Conservation (phyloP, 2,888 invertebrate species). For the Eupithecia dodoneata region DNA sequence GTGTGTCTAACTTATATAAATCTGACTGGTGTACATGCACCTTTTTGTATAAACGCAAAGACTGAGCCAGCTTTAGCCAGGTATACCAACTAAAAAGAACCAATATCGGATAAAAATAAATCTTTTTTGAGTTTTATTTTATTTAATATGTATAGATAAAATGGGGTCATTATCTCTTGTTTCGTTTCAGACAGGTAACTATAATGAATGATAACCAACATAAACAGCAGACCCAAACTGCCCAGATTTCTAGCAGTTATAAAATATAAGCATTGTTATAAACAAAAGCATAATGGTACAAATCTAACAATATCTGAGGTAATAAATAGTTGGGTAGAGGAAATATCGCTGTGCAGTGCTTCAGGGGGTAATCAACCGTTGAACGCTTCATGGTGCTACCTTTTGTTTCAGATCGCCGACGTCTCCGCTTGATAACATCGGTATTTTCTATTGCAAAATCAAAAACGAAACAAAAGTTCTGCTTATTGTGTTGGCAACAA, state of each 20-base stretch:
- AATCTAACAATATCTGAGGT: slow-evolving; percentile 46
- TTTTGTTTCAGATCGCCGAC: slow-evolving; percentile 57
- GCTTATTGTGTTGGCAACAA: slow-evolving; percentile 45
- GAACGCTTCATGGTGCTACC: slow-evolving; percentile 52
- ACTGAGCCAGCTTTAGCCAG: too few relatives aligned
- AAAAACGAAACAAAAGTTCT: slow-evolving; percentile 45
- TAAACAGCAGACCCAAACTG: background rate
- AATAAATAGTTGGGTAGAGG: slow-evolving; percentile 48
- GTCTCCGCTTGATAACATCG: slow-evolving; percentile 46
- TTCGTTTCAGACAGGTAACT: background rate
- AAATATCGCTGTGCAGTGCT: slow-evolving; percentile 53
- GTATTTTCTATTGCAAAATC: slow-evolving; percentile 47
- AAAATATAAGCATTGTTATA: slow-evolving; percentile 12
- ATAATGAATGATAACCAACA: too few relatives aligned
- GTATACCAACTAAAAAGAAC: too few relatives aligned
- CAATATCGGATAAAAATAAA: too few relatives aligned
- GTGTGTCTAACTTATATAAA: too few relatives aligned
- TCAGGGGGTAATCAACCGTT: slow-evolving; percentile 59
- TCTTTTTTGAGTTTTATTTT: too few relatives aligned
- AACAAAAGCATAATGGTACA: slow-evolving; percentile 20
- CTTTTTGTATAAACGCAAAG: too few relatives aligned
- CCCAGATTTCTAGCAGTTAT: slow-evolving; percentile 7
- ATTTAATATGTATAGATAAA: background rate
- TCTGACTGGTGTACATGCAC: too few relatives aligned
- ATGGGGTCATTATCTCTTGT: background rate